Base-by-base conservation (phyloP, 2,113 vertebrate species). In the Amphiprion percula region DNA sequence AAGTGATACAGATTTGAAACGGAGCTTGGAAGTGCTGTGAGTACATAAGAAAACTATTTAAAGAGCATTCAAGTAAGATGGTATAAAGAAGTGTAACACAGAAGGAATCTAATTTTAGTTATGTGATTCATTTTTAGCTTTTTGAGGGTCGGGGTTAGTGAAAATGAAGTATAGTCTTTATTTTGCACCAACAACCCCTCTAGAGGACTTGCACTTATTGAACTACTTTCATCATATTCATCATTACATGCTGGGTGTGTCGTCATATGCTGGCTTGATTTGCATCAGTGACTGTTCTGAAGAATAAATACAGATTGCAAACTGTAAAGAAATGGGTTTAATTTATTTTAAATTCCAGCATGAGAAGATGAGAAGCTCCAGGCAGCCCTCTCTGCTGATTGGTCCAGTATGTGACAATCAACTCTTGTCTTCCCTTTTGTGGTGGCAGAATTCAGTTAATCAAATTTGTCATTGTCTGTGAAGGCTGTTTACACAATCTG, bases 391-490 rank as follows among this genome's bases (percentile, higher is more conserved):
- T 14, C 58, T 58, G 68, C 70, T 65, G 52, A 68, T 47, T 14
- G 56, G 73, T 70, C 70, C 62, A 44, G 9, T 50, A 63, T 77
- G 28, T 69, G 62, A 77, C 68, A 59, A 49, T 78, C 69, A 49
- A 17, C 44, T 37, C 56, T 47, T 4, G 1, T 61, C 19, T 33
- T 77, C 47, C 26, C 4, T 39, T 23, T 30, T 37, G 59, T 44
- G 23, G 44, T 69, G 44, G 37, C 54, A 72, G 61, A 74, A 87
- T 77, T 70, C 73, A 69, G 82, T 86, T 84, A 77, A 91, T 87
- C 79, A 88, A 74, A 88, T 80, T 50, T 80, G 71, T 74, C 77
- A 83, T 71, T 68, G 74, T 81, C 82, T 83, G 63, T 10, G 0
- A 69, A 53, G 83, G 24, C 76, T 85, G 83, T 85, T 84, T 79